phyloP scores from a whole-genome alignment of 2,113 vertebrate genomes.

The Protomyctophum bolini region DNA sequence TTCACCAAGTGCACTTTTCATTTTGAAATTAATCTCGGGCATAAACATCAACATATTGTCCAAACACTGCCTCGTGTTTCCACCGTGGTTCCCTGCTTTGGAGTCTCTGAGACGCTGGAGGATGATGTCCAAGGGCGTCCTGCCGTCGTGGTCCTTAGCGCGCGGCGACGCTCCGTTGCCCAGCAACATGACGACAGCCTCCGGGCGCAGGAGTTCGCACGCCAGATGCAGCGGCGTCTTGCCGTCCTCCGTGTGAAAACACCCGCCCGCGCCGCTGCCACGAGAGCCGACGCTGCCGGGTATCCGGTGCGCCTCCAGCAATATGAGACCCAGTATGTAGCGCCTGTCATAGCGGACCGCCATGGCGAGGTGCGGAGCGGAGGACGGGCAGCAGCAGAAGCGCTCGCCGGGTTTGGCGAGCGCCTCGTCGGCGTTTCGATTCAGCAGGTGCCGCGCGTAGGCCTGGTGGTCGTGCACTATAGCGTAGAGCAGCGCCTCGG shows the following conservation, averaged over 20 bases:
- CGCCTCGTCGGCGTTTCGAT: constrained; percentile 81
- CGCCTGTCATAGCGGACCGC: constrained; percentile 86
- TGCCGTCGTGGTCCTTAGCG: constrained; percentile 79
- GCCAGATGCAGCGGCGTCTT: constrained; percentile 86
- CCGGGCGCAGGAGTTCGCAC: constrained; percentile 84
- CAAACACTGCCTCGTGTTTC: constrained; percentile 78
- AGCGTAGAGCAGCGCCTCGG: constrained; percentile 89
- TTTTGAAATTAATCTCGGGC: constrained; percentile 79
- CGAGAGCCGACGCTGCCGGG: constrained; percentile 63
- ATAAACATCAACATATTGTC: constrained; percentile 87
- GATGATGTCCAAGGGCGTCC: constrained; percentile 84
- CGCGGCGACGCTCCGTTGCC: constrained; percentile 85
- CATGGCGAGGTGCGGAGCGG: constrained; percentile 85
- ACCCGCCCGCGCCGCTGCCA: constrained; percentile 74
- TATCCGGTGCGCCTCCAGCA: constrained; percentile 81
- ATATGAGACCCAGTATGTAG: constrained; percentile 84
- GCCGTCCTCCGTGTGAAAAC: constrained; percentile 81
- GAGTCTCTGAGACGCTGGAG: constrained; percentile 83
- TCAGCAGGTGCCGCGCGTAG: constrained; percentile 85
- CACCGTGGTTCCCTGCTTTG: constrained; percentile 63
- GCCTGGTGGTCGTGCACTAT: constrained; percentile 88
- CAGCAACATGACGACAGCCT: constrained; percentile 81
- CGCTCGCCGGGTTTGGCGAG: constrained; percentile 84
- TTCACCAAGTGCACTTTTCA: constrained; percentile 74
- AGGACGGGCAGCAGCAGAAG: constrained; percentile 84